Evolutionary conservation across 2,888 invertebrate species (phyloP).

Genomic region (Helobdella robusta): DNA sequence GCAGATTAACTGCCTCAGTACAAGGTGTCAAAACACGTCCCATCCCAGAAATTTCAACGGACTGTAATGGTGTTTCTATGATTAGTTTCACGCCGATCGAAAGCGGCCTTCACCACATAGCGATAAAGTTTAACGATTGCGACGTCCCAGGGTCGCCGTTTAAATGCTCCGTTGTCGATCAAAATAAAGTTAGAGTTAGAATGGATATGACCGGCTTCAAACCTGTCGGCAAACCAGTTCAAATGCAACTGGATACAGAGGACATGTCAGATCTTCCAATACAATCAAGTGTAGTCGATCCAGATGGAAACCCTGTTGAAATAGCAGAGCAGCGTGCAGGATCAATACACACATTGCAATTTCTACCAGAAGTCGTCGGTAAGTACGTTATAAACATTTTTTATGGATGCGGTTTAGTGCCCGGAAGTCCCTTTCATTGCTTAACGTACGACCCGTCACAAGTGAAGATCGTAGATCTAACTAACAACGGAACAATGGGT

Average conservation of each 20-base stretch:
- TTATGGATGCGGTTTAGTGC: slow-evolving; percentile 76
- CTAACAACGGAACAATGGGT: slow-evolving; percentile 40
- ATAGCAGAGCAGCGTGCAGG: slow-evolving; percentile 60
- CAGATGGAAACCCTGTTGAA: slow-evolving; percentile 70
- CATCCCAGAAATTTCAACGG: slow-evolving; percentile 26
- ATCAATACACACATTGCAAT: slow-evolving; percentile 48
- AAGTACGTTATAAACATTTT: slow-evolving; percentile 81
- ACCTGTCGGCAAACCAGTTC: slow-evolving; percentile 29
- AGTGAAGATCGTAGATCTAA: slow-evolving; percentile 58
- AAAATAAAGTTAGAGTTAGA: slow-evolving; percentile 26
- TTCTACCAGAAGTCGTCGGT: slow-evolving; percentile 78
- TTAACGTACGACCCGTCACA: slow-evolving; percentile 84
- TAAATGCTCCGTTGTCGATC: slow-evolving; percentile 28
- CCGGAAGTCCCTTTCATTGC: slow-evolving; percentile 84
- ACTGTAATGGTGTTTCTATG: slow-evolving; percentile 25
- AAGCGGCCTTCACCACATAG: slow-evolving; percentile 62
- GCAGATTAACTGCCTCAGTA: slow-evolving; percentile 32
- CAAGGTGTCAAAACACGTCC: slow-evolving; percentile 28
- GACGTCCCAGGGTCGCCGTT: slow-evolving; percentile 44
- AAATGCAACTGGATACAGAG: slow-evolving; percentile 26
- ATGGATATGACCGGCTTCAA: slow-evolving; percentile 27
- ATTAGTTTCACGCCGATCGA: slow-evolving; percentile 33
- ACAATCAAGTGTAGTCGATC: slow-evolving; percentile 51
- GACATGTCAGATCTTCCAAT: slow-evolving; percentile 18
- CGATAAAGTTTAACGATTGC: slow-evolving; percentile 60